Percentiles rank a stretch among this genome's conserved stretches.
phyloP scores from a whole-genome alignment of 2,888 invertebrate species.

The Anagyrus pseudococci region DNA sequence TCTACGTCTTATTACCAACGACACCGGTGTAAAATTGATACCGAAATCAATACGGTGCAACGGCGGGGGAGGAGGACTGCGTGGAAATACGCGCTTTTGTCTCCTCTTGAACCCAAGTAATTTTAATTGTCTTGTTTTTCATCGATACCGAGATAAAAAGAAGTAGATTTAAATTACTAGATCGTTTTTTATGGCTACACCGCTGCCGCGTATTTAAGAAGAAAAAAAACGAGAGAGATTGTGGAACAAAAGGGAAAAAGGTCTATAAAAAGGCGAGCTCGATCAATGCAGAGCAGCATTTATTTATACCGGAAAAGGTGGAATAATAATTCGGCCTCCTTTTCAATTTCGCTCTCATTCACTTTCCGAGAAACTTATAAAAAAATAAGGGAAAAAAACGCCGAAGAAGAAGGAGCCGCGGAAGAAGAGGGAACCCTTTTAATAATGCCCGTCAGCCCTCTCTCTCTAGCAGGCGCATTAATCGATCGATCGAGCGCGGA shows the following conservation, averaged over 20 bases:
- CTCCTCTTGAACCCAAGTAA: no score
- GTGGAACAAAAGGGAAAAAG: no score
- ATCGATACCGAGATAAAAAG: no score
- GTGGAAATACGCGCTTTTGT: no score
- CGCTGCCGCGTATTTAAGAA: background rate
- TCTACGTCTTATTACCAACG: no score
- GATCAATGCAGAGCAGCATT: background rate
- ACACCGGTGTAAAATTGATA: no score
- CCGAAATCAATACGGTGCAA: no score
- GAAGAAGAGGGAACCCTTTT: conserved; percentile 40
- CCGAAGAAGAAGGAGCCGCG: background rate
- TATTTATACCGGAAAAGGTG: conserved; percentile 32
- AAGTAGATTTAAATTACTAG: background rate
- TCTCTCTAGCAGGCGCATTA: conserved; percentile 30
- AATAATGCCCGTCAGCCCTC: conserved; percentile 9
- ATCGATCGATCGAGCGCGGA: conserved; percentile 40
- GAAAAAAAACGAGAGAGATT: background rate
- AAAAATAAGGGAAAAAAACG: conserved; percentile 23
- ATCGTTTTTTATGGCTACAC: background rate
- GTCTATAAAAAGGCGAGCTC: background rate
- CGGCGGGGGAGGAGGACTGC: no score
- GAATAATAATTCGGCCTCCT: conserved; percentile 34
- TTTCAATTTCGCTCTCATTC: conserved; percentile 21
- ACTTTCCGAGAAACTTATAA: conserved; percentile 27
- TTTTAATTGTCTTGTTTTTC: no score